Conservation (phyloP, 2,113 vertebrate species). For the Phyllostomus discolor region DNA sequence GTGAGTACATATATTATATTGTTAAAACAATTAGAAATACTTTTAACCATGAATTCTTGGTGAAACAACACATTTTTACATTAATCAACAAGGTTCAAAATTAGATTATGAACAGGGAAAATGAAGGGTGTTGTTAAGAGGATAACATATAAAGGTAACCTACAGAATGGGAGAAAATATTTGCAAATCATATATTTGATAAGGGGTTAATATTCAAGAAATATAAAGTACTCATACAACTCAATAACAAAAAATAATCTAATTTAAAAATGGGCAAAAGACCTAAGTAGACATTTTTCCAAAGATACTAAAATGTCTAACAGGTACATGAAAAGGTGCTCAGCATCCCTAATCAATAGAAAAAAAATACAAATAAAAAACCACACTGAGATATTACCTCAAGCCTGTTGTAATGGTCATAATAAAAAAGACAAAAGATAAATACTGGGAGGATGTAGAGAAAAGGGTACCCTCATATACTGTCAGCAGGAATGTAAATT, state of each 20-base stretch:
- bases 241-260: not conserved
- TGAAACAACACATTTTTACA: not conserved
- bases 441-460: not conserved
- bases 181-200: not conserved
- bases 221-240: not conserved
- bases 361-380: not conserved
- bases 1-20: not conserved
- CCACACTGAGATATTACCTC: not conserved
- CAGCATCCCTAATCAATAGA: not conserved
- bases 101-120: not conserved
- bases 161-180: not conserved
- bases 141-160: not conserved
- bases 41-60: not conserved
- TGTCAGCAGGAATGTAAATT: not conserved
- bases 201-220: not conserved
- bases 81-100: not conserved
- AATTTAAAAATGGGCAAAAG: not conserved
- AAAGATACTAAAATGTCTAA: not conserved
- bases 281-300: not conserved
- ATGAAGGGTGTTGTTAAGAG: not conserved
- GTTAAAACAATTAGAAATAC: not conserved
- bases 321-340: not conserved
- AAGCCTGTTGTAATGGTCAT: not conserved
- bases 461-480: not conserved
- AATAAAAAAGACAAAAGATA: not conserved